Evolutionary conservation across 2,797 vertebrate genomes (phyloP).

Genomic region (Sebastes iracundus): DNA sequence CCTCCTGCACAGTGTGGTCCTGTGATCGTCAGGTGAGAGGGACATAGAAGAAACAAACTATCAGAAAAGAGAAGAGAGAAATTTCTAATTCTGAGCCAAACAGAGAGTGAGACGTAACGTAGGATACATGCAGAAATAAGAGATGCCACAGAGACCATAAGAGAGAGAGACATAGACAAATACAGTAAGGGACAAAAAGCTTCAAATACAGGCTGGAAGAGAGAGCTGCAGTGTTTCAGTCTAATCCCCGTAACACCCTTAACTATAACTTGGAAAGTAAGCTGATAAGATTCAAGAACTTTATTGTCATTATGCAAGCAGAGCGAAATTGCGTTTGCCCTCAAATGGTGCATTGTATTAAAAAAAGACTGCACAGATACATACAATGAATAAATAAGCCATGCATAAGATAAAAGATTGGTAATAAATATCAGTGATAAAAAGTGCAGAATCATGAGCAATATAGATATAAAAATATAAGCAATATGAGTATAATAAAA

Average conservation of each 20-base stretch:
- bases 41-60: neutral
- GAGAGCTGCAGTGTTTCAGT: conserved; percentile 9
- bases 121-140: neutral
- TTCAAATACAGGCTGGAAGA: neutral
- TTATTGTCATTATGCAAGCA: too few relatives aligned
- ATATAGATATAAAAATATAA: too few relatives aligned
- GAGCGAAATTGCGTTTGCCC: too few relatives aligned
- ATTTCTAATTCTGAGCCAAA: neutral
- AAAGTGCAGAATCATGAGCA: too few relatives aligned
- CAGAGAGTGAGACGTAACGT: neutral
- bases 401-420: too few relatives aligned
- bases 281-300: neutral
- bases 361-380: too few relatives aligned
- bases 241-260: conserved; percentile 33
- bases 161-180: too few relatives aligned
- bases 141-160: neutral
- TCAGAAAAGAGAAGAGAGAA: neutral
- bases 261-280: neutral
- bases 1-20: conserved; percentile 85
- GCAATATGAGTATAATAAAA: too few relatives aligned
- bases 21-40: conserved; percentile 80
- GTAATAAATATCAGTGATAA: too few relatives aligned
- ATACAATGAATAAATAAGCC: too few relatives aligned
- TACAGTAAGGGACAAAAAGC: neutral
- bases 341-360: too few relatives aligned